Percentiles rank a stretch among this genome's conserved stretches.
phyloP scores from a whole-genome alignment of 2,888 invertebrate species.

The Antheraea assamensis region DNA sequence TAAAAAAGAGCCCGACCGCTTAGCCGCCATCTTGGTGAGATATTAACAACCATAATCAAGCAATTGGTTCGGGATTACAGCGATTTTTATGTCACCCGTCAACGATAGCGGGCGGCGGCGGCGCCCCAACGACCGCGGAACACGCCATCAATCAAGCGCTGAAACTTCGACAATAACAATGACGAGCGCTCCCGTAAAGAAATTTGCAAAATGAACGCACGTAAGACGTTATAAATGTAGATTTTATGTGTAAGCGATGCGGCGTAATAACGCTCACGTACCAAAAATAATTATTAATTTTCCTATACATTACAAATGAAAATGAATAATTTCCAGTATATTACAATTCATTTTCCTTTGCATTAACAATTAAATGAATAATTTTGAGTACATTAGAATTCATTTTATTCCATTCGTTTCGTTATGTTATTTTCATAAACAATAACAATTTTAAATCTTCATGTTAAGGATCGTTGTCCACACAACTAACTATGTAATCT shows the following conservation, averaged over 20 bases:
- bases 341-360: not conserved
- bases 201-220: constrained; percentile 43
- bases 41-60: constrained; percentile 79
- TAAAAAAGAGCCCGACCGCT: constrained; percentile 59
- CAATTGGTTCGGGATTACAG: constrained; percentile 75
- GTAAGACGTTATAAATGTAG: constrained; percentile 51
- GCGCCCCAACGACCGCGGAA: constrained; percentile 32
- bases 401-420: not conserved
- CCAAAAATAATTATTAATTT: constrained; percentile 38
- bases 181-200: constrained; percentile 50
- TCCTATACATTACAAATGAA: not conserved
- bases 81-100: constrained; percentile 68
- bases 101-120: constrained; percentile 29
- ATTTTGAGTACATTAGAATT: not conserved
- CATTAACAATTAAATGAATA: too few species aligned
- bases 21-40: constrained; percentile 62
- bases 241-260: constrained; percentile 52
- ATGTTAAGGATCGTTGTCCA: too few species aligned
- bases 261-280: constrained; percentile 35
- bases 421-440: not conserved
- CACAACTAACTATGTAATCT: too few species aligned
- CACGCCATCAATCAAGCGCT: constrained; percentile 38
- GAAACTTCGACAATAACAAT: constrained; percentile 64
- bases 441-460: too few species aligned
- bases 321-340: constrained; percentile 1